Evolutionary conservation across 2,113 vertebrate genomes (phyloP).

Genomic region (Mungos mungo): DNA sequence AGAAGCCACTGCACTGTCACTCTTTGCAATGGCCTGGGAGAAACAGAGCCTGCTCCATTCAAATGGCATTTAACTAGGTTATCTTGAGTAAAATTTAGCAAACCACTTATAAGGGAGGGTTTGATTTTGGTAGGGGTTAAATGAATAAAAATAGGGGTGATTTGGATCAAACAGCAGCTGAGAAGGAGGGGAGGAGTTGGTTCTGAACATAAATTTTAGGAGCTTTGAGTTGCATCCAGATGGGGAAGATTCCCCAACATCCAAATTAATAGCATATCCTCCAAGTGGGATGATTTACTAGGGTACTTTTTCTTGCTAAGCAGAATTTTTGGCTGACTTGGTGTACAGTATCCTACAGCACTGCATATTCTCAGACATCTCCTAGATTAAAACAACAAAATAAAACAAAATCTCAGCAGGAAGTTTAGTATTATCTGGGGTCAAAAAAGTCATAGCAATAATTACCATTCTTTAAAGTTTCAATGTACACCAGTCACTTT

Average conservation of each 20-base stretch:
- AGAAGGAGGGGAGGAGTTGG: background rate
- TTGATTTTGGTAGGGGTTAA: background rate
- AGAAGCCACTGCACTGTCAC: background rate
- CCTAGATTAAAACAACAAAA: background rate
- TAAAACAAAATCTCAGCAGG: background rate
- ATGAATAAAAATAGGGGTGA: background rate
- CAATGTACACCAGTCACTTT: background rate
- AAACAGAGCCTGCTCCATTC: background rate
- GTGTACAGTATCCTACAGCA: background rate
- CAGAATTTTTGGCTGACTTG: background rate
- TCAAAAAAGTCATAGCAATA: background rate
- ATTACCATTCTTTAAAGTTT: background rate
- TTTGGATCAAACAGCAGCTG: background rate
- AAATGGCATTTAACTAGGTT: background rate
- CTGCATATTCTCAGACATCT: background rate
- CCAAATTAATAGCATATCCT: background rate
- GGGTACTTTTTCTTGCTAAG: background rate
- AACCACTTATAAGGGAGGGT: background rate
- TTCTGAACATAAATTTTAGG: conserved; percentile 1
- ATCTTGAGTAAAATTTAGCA: background rate
- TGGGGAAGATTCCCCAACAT: background rate
- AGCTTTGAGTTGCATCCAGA: background rate
- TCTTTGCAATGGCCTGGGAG: background rate
- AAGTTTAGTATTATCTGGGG: background rate
- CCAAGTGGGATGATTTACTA: background rate